Percentiles rank a stretch among this genome's conserved stretches.
phyloP scores from a whole-genome alignment of 2,113 vertebrate genomes.

The Rallus limicola region DNA sequence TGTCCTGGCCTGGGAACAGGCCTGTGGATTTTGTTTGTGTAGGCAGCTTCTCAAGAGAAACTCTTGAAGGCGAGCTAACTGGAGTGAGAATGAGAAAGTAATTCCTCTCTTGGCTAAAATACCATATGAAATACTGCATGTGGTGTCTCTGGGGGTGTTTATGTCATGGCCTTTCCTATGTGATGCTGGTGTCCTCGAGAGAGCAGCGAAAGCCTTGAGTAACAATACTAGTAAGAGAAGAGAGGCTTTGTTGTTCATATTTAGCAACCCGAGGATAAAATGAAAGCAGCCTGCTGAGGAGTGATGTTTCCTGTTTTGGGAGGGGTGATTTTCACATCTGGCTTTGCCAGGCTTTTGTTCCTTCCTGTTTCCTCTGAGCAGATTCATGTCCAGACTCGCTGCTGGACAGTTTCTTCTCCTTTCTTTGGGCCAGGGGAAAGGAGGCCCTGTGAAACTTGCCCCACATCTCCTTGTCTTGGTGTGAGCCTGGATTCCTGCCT shows the following conservation, averaged over 20 bases:
- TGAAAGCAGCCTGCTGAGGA: background rate
- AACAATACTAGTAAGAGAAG: background rate
- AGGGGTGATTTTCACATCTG: background rate
- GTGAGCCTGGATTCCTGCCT: background rate
- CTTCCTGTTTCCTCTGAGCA: background rate
- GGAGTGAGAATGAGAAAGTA: background rate
- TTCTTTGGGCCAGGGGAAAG: background rate
- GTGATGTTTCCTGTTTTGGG: background rate
- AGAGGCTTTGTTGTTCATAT: background rate
- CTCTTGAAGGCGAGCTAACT: background rate
- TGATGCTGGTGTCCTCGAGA: background rate
- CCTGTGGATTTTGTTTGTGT: rapidly evolving
- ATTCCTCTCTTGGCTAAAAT: background rate
- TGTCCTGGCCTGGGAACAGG: background rate
- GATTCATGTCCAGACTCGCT: background rate
- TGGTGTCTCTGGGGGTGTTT: background rate
- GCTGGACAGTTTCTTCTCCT: background rate
- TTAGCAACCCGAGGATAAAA: background rate
- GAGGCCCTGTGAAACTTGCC: background rate
- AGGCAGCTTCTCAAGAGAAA: background rate
- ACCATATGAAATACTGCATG: too few species aligned
- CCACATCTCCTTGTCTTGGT: background rate
- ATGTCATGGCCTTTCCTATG: background rate
- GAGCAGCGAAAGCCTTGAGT: background rate
- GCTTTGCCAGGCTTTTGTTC: background rate